Evolutionary conservation across 2,888 invertebrate species (phyloP).

Genomic region (Ceramica pisi): DNA sequence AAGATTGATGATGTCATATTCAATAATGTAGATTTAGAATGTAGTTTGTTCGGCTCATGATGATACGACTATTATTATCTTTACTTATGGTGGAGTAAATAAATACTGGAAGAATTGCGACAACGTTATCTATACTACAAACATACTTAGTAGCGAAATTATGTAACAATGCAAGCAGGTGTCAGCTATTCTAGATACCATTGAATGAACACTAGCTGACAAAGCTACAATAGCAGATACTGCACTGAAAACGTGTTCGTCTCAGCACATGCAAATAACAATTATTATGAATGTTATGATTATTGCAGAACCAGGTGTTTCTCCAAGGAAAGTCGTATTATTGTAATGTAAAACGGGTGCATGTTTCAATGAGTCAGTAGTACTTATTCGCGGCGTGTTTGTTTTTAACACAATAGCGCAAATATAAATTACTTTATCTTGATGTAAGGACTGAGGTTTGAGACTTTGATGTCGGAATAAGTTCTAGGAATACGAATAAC

Average conservation of each 20-base stretch:
- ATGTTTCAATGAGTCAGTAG: constrained; percentile 47
- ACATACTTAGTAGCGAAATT: neutral
- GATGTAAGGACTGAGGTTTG: no score
- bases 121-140: neutral
- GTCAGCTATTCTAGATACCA: neutral
- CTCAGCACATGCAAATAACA: constrained; percentile 29
- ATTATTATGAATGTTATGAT: constrained; percentile 45
- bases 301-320: constrained; percentile 51
- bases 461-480: neutral
- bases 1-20: neutral
- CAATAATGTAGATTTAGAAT: no score
- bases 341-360: constrained; percentile 38
- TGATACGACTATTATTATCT: neutral
- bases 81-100: neutral
- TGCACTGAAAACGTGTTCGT: constrained; percentile 41
- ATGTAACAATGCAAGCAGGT: constrained; percentile 24
- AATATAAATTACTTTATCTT: constrained; percentile 49
- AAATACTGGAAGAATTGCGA: neutral
- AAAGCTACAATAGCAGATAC: constrained; percentile 19
- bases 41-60: neutral
- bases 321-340: constrained; percentile 46
- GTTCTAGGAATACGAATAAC: constrained; percentile 4
- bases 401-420: constrained; percentile 58
- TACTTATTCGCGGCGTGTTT: constrained; percentile 31
- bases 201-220: constrained; percentile 24